Percentiles rank a stretch among this genome's conserved stretches.
Conservation (phyloP, 2,113 vertebrate species). For the Sander lucioperca region DNA sequence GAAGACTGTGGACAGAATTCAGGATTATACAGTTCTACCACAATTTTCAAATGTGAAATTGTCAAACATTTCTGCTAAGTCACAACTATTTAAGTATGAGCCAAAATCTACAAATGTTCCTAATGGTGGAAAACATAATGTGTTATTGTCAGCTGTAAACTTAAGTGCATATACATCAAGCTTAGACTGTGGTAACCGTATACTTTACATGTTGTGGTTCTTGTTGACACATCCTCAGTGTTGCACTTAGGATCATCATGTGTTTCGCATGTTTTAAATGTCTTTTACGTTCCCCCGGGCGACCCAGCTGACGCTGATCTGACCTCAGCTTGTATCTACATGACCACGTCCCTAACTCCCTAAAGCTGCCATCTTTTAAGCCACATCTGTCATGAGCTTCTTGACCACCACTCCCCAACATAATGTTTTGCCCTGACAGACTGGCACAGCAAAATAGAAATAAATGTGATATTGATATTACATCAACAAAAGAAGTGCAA, state of each 20-base stretch:
- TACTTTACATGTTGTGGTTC: not conserved
- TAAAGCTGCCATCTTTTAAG: not conserved
- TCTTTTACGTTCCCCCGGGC: not conserved
- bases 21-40: not conserved
- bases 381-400: not conserved
- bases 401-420: not conserved
- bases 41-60: not conserved
- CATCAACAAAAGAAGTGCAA: not conserved
- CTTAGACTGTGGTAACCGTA: not conserved
- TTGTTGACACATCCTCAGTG: not conserved
- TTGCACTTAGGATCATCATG: not conserved
- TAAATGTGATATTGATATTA: not conserved
- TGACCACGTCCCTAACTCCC: not conserved
- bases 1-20: not conserved
- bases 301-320: constrained; percentile 4
- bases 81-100: not conserved
- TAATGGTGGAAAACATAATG: not conserved
- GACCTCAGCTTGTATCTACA: constrained; percentile 14
- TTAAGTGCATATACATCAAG: not conserved
- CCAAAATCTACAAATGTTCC: not conserved
- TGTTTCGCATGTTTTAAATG: not conserved
- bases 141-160: not conserved
- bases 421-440: not conserved
- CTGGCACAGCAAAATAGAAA: not conserved
- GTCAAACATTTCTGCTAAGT: not conserved